Base-by-base conservation (phyloP, 2,888 invertebrate genomes). In the Chrysopilus asiliformis region DNA sequence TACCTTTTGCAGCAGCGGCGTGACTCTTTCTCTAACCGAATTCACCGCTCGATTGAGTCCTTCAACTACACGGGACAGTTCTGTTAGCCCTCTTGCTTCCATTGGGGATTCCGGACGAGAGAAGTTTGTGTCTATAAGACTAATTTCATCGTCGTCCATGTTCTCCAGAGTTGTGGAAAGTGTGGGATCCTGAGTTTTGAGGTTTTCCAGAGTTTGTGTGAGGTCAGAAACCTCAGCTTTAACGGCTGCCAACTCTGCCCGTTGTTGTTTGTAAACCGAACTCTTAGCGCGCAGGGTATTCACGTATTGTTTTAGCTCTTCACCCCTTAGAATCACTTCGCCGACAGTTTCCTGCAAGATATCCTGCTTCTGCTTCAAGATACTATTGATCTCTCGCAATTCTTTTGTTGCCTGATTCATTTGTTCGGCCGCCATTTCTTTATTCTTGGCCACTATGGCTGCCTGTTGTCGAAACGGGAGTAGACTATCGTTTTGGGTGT, bases 381-480 rank as follows among this genome's bases (percentile, higher is more conserved):
- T 72, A 14, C 69, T 70, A 51, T 77, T 74, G 17, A 76, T 57
- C 18, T 70, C 65, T 37, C 70, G 68, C 27, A 78, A 60, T 27
- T 75, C 70, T 29, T 68, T 70, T 42, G 78, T 70, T 1, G 77
- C 58, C 40, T 82, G 78, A 43, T 76, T 72, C 17, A 85, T 68
- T 39, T 72, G 68, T 43, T 77, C 75, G 0, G 81, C 79, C 24
- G 79, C 73, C 12, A 71, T 68, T 43, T 81, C 79, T 55, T 89
- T 89, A 55, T 85, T 85, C 39, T 84, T 73, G 9, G 76, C 70
- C 31, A 87, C 80, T 16, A 82, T 78, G 1, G 76, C 71, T 1
- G 84, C 84, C 63, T 90, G 89, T 53, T 90, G 87, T 20, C 87
- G 70, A 55, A 86, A 89, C 28, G 87, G 78, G 2, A 79, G 77